A percentile compares a stretch with the other conserved stretches of the same genome.
These are phyloP conservation scores for Beris chalybata DNA, from an alignment of 2,888 invertebrate genomes.

Conservation along the genomic window DNA sequence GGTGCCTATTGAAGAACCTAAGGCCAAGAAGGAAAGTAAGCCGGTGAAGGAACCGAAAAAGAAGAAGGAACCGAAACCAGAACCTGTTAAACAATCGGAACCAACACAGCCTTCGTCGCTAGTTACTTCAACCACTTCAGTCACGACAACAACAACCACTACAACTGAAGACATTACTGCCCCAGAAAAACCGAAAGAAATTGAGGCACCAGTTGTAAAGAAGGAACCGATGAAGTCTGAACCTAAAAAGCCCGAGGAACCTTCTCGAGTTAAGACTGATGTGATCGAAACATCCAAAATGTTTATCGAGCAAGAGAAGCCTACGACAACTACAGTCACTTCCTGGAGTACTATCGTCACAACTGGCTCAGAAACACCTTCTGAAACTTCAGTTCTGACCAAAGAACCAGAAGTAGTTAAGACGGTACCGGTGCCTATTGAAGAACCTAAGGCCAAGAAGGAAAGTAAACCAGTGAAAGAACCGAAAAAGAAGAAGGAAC, in stretches of 20 bases:
- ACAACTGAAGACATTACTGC: neutral
- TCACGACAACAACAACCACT: neutral
- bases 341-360: too few species aligned
- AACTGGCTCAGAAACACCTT: too few species aligned
- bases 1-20: neutral
- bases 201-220: neutral
- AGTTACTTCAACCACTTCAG: neutral
- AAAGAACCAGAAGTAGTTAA: too few species aligned
- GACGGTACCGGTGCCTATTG: too few species aligned
- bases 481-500: too few species aligned
- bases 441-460: too few species aligned
- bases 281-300: too few species aligned
- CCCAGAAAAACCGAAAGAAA: neutral
- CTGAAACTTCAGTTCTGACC: too few species aligned
- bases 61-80: slow-evolving; percentile 5
- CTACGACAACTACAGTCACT: too few species aligned
- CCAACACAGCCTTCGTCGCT: neutral
- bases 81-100: neutral
- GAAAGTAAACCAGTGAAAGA: too few species aligned
- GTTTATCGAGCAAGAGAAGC: neutral
- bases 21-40: neutral
- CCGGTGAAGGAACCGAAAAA: neutral
- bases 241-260: neutral
- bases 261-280: too few species aligned
- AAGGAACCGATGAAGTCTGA: neutral